These are phyloP conservation scores for Hypotaenidia okinawae DNA, from an alignment of 2,797 vertebrate genomes.

Conservation along the genomic window DNA sequence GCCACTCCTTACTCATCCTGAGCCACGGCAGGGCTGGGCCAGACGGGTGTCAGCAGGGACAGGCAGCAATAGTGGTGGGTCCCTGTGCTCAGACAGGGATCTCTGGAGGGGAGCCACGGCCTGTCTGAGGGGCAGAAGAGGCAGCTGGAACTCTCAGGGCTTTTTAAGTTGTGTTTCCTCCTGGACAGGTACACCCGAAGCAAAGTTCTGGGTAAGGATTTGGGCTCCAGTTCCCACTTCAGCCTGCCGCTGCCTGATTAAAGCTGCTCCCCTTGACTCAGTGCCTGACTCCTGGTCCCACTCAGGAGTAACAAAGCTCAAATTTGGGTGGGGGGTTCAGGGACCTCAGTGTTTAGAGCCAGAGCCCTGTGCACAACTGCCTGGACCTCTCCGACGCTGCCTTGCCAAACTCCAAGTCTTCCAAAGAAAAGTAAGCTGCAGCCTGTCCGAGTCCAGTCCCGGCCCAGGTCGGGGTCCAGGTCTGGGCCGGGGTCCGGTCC, in stretches of 20 bases:
- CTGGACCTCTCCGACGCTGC: not conserved
- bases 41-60: not conserved
- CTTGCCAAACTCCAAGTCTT: not conserved
- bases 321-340: too few relatives aligned
- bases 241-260: accelerated
- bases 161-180: not conserved
- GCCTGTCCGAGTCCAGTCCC: accelerated
- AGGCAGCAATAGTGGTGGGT: not conserved
- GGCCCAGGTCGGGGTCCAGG: too few relatives aligned
- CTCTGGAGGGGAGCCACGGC: accelerated
- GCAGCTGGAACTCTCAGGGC: accelerated
- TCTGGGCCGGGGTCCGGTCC: too few relatives aligned
- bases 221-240: not conserved
- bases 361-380: not conserved
- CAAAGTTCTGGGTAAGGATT: not conserved
- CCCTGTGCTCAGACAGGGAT: too few relatives aligned
- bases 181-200: not conserved
- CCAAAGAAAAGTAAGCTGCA: accelerated
- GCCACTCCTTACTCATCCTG: accelerated
- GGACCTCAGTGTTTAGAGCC: accelerated
- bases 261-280: not conserved
- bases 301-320: not conserved
- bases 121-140: not conserved
- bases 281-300: not conserved
- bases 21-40: not conserved